Evolutionary conservation across 2,113 vertebrate species (phyloP), one percentile per base, ranked within the genome.

Genomic region (Phyllopteryx taeniolatus): DNA sequence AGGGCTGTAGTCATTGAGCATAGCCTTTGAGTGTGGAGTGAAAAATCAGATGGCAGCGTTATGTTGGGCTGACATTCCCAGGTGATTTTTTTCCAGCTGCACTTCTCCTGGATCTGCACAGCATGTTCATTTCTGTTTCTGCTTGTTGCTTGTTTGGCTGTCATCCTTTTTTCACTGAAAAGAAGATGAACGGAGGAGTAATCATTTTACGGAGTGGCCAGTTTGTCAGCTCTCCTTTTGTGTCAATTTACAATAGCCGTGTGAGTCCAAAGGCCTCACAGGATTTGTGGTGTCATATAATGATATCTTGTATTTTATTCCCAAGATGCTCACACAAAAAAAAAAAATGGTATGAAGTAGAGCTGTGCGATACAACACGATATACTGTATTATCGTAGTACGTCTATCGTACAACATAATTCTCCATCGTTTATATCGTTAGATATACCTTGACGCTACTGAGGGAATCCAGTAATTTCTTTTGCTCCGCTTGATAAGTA

Each of bases 61-160:
- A 35, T 39, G 75, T 76, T 5, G 19, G 73, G 76, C 64, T 11
- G 74, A 72, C 70, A 64, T 70, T 86, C 82, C 79, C 85, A 79
- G 77, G 82, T 85, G 84, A 86, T 69, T 85, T 86, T 71, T 39
- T 39, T 71, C 75, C 85, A 83, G 85, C 82, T 85, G 80, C 80
- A 84, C 79, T 81, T 65, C 74, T 83, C 76, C 76, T 68, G 68
- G 43, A 76, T 66, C 81, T 71, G 75, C 77, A 75, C 83, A 78
- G 83, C 73, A 33, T 72, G 80, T 82, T 82, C 73, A 70, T 74
- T 68, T 81, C 67, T 51, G 67, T 84, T 71, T 75, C 66, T 68
- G 68, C 79, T 64, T 72, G 46, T 56, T 69, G 11, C 39, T 46
- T 46, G 10, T 65, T 22, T 44, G 20, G 63, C 69, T 63, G 13